These are phyloP conservation scores for Caloenas nicobarica DNA, from an alignment of 2,113 vertebrate species.

Conservation along the genomic window DNA sequence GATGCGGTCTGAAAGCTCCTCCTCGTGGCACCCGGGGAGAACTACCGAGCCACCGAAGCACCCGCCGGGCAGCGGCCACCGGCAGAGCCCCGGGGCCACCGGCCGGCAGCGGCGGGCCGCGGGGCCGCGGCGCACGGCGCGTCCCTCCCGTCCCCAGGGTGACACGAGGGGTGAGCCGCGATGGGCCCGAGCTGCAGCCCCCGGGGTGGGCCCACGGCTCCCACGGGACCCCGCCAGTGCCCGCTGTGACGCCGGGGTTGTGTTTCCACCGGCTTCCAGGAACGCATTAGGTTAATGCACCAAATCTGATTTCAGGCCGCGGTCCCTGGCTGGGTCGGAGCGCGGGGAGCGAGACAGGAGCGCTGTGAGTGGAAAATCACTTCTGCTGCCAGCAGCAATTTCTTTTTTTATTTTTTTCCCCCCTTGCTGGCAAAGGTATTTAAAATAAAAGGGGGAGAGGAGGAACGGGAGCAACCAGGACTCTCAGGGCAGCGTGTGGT, in stretches of 20 bases:
- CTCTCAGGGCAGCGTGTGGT: not conserved
- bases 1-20: conserved; percentile 57
- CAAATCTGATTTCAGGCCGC: conserved; percentile 10
- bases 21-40: conserved; percentile 46
- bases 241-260: not conserved
- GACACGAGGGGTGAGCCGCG: rapidly evolving
- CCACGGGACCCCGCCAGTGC: not conserved
- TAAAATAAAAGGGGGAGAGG: not conserved
- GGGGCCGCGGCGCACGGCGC: not conserved
- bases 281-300: not conserved
- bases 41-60: not conserved
- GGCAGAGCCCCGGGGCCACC: not conserved
- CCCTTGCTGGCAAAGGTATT: conserved; percentile 4
- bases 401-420: not conserved
- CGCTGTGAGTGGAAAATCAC: conserved; percentile 22
- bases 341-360: not conserved
- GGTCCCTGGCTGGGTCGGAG: not conserved
- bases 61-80: not conserved
- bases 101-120: no score
- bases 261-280: not conserved
- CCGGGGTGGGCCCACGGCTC: not conserved
- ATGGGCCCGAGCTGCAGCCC: rapidly evolving
- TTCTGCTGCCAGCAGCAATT: conserved; percentile 41
- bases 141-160: not conserved
- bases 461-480: not conserved